phyloP scores from a whole-genome alignment of 2,113 vertebrate genomes.

The Datnioides undecimradiatus region DNA sequence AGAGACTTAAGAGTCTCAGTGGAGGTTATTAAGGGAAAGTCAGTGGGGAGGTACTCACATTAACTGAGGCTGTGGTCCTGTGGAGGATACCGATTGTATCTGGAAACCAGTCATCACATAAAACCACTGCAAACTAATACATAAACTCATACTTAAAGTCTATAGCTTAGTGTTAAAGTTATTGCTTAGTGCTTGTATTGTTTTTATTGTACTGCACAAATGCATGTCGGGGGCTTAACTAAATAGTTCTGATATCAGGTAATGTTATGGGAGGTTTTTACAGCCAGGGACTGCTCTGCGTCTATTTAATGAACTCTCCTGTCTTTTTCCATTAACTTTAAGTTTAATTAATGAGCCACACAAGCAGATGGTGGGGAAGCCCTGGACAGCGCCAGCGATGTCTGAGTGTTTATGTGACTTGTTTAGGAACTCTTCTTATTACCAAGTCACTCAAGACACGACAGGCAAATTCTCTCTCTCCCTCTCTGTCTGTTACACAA shows the following conservation, averaged over 20 bases:
- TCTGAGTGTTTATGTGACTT: constrained; percentile 62
- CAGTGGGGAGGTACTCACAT: constrained; percentile 18
- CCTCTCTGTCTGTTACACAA: constrained; percentile 6
- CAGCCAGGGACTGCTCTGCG: neutral
- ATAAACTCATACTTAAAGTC: neutral
- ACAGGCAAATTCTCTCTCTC: constrained; percentile 20
- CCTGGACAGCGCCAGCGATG: constrained; percentile 27
- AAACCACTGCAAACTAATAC: constrained; percentile 18
- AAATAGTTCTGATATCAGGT: neutral
- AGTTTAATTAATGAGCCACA: constrained; percentile 35
- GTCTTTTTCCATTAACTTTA: constrained; percentile 14
- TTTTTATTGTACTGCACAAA: neutral
- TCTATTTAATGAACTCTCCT: constrained; percentile 15
- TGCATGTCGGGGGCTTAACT: neutral
- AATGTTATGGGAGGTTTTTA: constrained; percentile 3
- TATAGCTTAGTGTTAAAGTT: neutral
- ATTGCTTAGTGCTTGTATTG: neutral
- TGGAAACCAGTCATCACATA: constrained; percentile 7
- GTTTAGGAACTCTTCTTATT: constrained; percentile 64
- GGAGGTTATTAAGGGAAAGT: constrained; percentile 47
- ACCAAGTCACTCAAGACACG: constrained; percentile 41
- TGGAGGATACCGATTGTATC: constrained; percentile 38
- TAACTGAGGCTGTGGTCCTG: constrained; percentile 30
- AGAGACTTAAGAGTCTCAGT: constrained; percentile 29
- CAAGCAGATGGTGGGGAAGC: constrained; percentile 24